Base-by-base conservation (phyloP, 2,888 invertebrate genomes). In the Drosophila demipolita region DNA sequence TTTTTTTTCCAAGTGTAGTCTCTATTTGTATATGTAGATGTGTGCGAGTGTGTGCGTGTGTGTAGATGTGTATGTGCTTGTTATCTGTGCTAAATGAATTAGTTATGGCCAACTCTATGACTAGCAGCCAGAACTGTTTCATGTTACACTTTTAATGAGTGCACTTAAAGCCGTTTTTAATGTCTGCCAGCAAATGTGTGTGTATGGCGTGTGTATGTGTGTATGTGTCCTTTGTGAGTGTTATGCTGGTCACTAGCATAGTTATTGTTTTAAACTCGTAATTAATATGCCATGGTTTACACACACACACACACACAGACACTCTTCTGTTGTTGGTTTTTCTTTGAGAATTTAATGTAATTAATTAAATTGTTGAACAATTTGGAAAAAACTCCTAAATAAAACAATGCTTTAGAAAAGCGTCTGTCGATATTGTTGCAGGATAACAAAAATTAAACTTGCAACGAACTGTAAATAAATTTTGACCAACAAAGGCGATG, bases 131-230 rank as follows among this genome's bases (percentile, higher is more conserved):
- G 75, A 59, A 48, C 75, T 60, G 72, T 77, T 82, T 67, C 87
- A 65, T 86, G 68, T 84, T 89, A 76, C 89, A 76, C 75, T 84
- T 83, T 90, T 90, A 90, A 90, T 90, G 85, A 86, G 89, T 75
- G 87, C 85, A 87, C 78, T 87, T 73, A 74, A 73, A 81, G 89
- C 90, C 70, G 68, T 78, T 77, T 87, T 75, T 67, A 74, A 87
- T 80, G 84, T 59, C 52, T 57, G 63, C 55, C 61, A 61, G 29
- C 52, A 54, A 52, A 36, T 32, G 53, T 48, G n/a, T 58, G 55
- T 20, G 9, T 40, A 29, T 29, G 29, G 29, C 29, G 53, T 49
- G 20, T 29, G 58, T 48, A 15, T 45, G 33, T 59, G 53, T 62
- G 52, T 52, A 40, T 42, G 60, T 48, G 12, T 26, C 20, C 8